A percentile compares a stretch with the other conserved stretches of the same genome.
Evolutionary conservation across 2,888 invertebrate genomes (phyloP).

Genomic region (Tolmerus cingulatus): DNA sequence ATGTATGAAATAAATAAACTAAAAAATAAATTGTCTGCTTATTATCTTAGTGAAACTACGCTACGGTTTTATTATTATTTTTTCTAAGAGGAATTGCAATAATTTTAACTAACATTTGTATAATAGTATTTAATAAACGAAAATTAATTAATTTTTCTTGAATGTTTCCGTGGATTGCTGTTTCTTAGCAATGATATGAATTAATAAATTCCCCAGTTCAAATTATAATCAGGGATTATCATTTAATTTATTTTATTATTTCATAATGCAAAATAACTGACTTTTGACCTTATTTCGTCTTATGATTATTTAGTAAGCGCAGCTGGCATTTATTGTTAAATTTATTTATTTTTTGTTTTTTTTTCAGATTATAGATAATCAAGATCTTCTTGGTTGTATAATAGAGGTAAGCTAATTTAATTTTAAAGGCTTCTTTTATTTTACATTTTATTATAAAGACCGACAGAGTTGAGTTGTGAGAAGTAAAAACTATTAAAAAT

Average conservation of each 20-base stretch:
- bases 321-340: background rate
- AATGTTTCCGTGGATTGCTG: too few species aligned
- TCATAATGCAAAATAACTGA: background rate
- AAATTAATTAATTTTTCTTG: too few species aligned
- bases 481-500: too few species aligned
- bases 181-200: background rate
- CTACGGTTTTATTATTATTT: too few species aligned
- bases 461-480: background rate
- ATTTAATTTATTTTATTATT: background rate
- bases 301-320: background rate
- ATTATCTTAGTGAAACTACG: too few species aligned
- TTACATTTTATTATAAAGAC: background rate
- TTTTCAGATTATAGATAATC: conserved; percentile 22
- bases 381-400: conserved; percentile 11
- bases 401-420: conserved; percentile 4
- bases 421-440: background rate
- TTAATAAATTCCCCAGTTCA: background rate
- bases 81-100: too few species aligned
- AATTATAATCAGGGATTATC: background rate
- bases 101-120: too few species aligned
- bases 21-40: too few species aligned
- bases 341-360: background rate
- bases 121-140: too few species aligned
- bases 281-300: background rate
- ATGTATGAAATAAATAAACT: too few species aligned